phyloP scores from a whole-genome alignment of 64 coral and sea anemone genomes.

The Stichodactyla helianthus region DNA sequence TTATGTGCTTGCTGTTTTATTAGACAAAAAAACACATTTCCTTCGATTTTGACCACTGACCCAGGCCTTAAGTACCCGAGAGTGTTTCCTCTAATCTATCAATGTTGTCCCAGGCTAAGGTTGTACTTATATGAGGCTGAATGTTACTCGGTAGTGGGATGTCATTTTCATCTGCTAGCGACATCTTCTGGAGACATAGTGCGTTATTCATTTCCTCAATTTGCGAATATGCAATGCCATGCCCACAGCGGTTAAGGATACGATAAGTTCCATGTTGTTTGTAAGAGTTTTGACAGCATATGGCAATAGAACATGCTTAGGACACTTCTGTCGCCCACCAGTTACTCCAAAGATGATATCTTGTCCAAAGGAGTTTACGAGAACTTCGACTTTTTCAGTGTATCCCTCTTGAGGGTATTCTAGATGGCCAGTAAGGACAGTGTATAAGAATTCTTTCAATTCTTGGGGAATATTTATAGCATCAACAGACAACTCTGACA shows the following conservation, averaged over 20 bases:
- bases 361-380: constrained; percentile 34
- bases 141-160: constrained; percentile 25
- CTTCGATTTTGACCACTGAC: no score
- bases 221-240: constrained; percentile 34
- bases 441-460: background rate
- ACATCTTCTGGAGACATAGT: constrained; percentile 23
- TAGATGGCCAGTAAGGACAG: background rate
- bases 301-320: constrained; percentile 24
- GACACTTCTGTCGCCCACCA: constrained; percentile 2
- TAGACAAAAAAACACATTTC: no score
- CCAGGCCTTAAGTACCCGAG: no score
- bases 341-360: constrained; percentile 31
- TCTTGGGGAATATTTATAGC: background rate
- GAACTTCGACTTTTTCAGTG: background rate
- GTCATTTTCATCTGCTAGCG: background rate
- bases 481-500: background rate
- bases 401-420: background rate
- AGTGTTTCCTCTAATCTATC: constrained; percentile 45
- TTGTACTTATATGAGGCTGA: constrained; percentile 25
- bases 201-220: constrained; percentile 36
- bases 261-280: constrained; percentile 32
- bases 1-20: no score
- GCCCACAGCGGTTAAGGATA: constrained; percentile 32
- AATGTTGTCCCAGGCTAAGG: constrained; percentile 1
- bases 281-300: constrained; percentile 47